These are phyloP conservation scores for Thalassophryne amazonica DNA, from an alignment of 2,797 vertebrate species.

Conservation along the genomic window DNA sequence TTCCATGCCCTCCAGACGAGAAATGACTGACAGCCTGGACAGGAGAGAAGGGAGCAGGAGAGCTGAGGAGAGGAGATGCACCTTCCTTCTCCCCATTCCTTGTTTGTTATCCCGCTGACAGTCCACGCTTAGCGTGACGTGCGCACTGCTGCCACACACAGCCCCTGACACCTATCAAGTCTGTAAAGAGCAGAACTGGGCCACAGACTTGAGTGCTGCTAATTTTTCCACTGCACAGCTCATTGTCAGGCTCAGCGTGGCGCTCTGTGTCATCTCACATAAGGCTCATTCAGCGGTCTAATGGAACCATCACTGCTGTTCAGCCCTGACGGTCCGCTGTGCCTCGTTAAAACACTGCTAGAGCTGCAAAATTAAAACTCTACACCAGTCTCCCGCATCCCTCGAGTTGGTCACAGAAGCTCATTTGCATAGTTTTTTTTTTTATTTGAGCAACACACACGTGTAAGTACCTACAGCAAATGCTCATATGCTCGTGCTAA, in stretches of 20 bases:
- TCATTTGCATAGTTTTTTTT: conserved; percentile 61
- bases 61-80: conserved; percentile 12
- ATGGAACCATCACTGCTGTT: conserved; percentile 13
- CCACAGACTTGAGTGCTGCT: conserved; percentile 35
- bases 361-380: conserved; percentile 32
- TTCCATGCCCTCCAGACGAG: conserved; percentile 49
- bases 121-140: conserved; percentile 29
- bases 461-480: conserved; percentile 46
- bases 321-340: background rate
- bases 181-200: conserved; percentile 47
- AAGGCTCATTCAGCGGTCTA: conserved; percentile 32
- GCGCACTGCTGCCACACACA: conserved; percentile 39
- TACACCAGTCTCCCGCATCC: conserved; percentile 23
- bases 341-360: conserved; percentile 33
- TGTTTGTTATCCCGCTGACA: conserved; percentile 60
- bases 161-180: conserved; percentile 41
- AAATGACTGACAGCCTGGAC: conserved; percentile 57
- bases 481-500: conserved; percentile 5
- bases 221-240: conserved; percentile 25
- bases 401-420: conserved; percentile 55
- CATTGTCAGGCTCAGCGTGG: conserved; percentile 23
- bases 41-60: conserved; percentile 29
- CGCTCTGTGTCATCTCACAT: conserved; percentile 11
- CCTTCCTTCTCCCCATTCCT: conserved; percentile 8
- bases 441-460: conserved; percentile 46